Evolutionary conservation across 2,797 vertebrate genomes (phyloP).

Genomic region (Betta splendens): DNA sequence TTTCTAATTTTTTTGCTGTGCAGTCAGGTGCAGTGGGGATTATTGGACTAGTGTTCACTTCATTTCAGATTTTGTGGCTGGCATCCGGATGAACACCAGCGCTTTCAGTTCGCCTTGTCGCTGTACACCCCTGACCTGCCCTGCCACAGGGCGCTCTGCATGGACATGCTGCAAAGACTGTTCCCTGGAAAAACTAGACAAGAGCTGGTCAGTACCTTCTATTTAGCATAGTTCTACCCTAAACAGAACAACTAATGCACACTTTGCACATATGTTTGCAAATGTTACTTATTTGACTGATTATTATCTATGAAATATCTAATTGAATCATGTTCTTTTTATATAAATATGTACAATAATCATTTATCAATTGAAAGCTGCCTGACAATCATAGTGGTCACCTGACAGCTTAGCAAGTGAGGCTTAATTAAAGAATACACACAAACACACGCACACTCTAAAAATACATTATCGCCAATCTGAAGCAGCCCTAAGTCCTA

Average conservation of each 20-base stretch:
- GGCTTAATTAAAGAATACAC: too few species aligned
- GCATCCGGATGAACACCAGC: constrained; percentile 84
- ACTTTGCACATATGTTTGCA: too few species aligned
- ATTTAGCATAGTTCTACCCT: not conserved
- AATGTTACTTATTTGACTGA: too few species aligned
- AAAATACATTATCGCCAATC: constrained; percentile 10
- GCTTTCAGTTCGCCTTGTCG: constrained; percentile 81
- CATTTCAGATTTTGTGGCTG: constrained; percentile 84
- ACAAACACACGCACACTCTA: constrained; percentile 9
- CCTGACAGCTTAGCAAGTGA: constrained; percentile 5
- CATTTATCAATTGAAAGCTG: too few species aligned
- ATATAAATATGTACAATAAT: too few species aligned
- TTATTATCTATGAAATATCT: too few species aligned
- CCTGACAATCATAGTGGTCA: constrained; percentile 6
- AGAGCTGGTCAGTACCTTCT: constrained; percentile 88
- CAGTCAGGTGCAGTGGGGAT: constrained; percentile 1
- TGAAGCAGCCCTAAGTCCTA: constrained; percentile 44
- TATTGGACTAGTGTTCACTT: constrained; percentile 2
- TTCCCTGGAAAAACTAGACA: constrained; percentile 85
- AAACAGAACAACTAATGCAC: not conserved
- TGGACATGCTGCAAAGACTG: constrained; percentile 87
- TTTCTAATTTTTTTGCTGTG: constrained; percentile 2
- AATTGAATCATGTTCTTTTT: too few species aligned
- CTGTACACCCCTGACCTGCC: constrained; percentile 83
- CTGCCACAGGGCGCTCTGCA: constrained; percentile 84